These are phyloP conservation scores for Zelleria hepariella DNA, from an alignment of 2,888 invertebrate genomes.

Conservation along the genomic window DNA sequence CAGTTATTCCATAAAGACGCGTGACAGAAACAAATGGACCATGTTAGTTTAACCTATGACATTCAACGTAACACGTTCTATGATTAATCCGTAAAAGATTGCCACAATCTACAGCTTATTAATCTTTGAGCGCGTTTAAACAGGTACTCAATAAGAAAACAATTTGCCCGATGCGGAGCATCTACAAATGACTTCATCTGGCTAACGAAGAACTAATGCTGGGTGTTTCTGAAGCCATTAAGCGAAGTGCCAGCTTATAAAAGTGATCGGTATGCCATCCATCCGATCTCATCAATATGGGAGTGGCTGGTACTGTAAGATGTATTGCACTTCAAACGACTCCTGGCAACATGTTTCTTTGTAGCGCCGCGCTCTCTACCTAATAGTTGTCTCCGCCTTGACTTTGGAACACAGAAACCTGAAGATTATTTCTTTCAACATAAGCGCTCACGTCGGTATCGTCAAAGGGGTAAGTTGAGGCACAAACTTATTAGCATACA, in stretches of 20 bases:
- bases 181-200: constrained; percentile 30
- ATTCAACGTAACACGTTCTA: not conserved
- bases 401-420: constrained; percentile 11
- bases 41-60: constrained; percentile 2
- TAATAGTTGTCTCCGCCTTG: constrained; percentile 4
- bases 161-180: constrained; percentile 37
- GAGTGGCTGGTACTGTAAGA: constrained; percentile 29
- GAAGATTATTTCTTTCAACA: constrained; percentile 22
- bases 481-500: too few species aligned
- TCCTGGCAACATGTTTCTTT: not conserved
- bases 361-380: not conserved
- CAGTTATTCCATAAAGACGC: not conserved
- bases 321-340: constrained; percentile 8
- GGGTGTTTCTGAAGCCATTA: constrained; percentile 60
- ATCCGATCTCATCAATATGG: constrained; percentile 50
- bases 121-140: constrained; percentile 28
- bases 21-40: not conserved
- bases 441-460: too few species aligned
- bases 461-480: too few species aligned
- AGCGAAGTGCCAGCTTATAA: constrained; percentile 61
- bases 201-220: constrained; percentile 41
- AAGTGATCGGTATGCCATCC: constrained; percentile 66
- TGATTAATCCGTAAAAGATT: constrained; percentile 10
- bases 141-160: constrained; percentile 35
- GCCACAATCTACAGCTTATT: constrained; percentile 19